Percentiles rank a stretch among this genome's conserved stretches.
phyloP scores from a whole-genome alignment of 1,140 invertebrate species.

The Ceratitis capitata region DNA sequence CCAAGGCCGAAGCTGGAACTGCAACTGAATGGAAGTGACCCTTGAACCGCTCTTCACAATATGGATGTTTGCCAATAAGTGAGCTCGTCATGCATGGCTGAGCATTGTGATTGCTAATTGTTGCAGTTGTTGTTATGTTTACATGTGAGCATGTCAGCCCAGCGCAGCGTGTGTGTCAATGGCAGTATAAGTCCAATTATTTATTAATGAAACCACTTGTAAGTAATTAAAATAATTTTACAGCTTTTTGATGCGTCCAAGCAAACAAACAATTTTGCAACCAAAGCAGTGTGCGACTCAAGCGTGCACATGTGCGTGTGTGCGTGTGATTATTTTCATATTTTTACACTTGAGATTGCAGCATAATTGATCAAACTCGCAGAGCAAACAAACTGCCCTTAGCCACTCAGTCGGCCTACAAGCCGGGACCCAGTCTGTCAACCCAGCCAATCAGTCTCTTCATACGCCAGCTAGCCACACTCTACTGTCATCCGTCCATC shows the following conservation, averaged over 20 bases:
- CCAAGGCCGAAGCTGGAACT: not conserved
- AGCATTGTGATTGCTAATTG: not conserved
- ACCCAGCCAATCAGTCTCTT: not conserved
- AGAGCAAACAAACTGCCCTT: not conserved
- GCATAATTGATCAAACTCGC: constrained; percentile 30
- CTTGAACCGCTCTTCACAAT: not conserved
- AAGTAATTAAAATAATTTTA: constrained; percentile 23
- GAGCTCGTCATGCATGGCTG: not conserved
- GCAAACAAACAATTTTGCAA: constrained; percentile 1
- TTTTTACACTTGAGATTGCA: constrained; percentile 30
- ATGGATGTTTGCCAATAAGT: not conserved
- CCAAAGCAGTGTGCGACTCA: not conserved
- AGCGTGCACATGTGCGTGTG: not conserved
- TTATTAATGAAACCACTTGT: constrained; percentile 27
- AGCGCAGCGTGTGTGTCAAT: not conserved
- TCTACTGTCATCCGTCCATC: not conserved
- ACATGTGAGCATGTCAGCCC: too few relatives aligned
- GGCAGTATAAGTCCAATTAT: constrained; percentile 3
- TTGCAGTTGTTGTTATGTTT: not conserved
- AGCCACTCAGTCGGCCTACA: not conserved
- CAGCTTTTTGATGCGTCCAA: constrained; percentile 2
- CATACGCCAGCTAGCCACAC: not conserved
- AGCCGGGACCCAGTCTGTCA: not conserved
- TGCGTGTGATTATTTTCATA: not conserved
- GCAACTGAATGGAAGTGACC: not conserved